These are phyloP conservation scores for Ramphastos sulfuratus DNA, from an alignment of 2,113 vertebrate genomes.

Conservation along the genomic window DNA sequence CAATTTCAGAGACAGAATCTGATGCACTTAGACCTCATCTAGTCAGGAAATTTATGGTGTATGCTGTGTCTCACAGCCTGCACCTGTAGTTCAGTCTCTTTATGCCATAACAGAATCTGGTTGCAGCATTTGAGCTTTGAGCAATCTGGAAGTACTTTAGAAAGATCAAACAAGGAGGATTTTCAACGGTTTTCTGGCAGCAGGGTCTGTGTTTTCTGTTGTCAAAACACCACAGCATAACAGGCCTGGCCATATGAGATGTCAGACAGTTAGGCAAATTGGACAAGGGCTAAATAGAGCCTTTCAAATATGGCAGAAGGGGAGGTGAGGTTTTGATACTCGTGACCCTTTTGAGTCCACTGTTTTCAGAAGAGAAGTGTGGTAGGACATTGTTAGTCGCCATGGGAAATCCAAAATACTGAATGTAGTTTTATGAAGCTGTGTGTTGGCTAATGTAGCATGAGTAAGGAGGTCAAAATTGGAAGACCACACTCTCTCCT, in stretches of 20 bases:
- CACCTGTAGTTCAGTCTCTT: background rate
- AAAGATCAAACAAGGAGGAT: background rate
- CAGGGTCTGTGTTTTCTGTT: background rate
- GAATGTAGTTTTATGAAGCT: background rate
- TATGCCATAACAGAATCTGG: background rate
- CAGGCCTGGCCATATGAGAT: background rate
- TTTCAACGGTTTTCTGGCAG: background rate
- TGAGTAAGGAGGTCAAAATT: background rate
- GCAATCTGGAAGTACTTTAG: constrained; percentile 12
- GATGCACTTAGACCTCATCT: background rate
- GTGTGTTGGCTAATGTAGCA: background rate
- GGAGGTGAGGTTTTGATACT: background rate
- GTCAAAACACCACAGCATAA: background rate
- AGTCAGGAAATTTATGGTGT: background rate
- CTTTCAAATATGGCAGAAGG: background rate
- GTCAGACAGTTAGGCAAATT: background rate
- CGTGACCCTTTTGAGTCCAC: background rate
- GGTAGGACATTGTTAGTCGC: background rate
- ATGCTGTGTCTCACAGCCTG: background rate
- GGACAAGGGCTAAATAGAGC: background rate
- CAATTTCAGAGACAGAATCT: background rate
- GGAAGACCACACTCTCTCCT: background rate
- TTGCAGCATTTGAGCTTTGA: background rate
- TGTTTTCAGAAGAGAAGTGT: background rate
- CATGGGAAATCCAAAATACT: background rate